These are phyloP conservation scores for Pterostichus madidus DNA, from an alignment of 2,888 invertebrate genomes.

Conservation along the genomic window DNA sequence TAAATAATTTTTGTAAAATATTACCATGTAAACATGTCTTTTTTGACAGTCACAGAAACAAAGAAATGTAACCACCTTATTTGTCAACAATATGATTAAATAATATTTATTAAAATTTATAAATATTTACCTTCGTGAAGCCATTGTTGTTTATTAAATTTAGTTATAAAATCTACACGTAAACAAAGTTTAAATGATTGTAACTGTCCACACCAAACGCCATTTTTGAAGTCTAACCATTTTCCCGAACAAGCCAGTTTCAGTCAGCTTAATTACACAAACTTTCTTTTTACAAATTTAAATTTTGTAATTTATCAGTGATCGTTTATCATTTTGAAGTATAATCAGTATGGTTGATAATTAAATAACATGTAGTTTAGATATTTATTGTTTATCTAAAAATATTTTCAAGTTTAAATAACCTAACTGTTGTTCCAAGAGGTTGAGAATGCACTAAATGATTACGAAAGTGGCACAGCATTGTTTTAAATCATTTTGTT, in stretches of 20 bases:
- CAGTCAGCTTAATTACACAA: conserved; percentile 8
- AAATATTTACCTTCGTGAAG: conserved; percentile 65
- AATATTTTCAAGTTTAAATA: not conserved
- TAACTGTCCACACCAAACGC: conserved; percentile 61
- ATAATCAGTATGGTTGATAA: not conserved
- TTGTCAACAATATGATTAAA: not conserved
- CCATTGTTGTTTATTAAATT: conserved; percentile 61
- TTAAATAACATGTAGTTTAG: conserved; percentile 2
- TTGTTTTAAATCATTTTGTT: conserved; percentile 38
- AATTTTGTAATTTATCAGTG: conserved; percentile 7
- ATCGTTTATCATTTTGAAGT: conserved; percentile 30
- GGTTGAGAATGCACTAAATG: conserved; percentile 8
- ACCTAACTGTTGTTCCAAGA: not conserved
- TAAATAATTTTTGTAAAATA: conserved; percentile 57
- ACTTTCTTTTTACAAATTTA: conserved; percentile 51
- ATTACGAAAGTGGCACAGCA: conserved; percentile 54
- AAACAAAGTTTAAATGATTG: conserved; percentile 65
- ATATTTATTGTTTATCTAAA: conserved; percentile 7
- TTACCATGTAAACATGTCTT: conserved; percentile 52
- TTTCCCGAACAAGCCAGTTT: conserved; percentile 55
- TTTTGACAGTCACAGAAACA: conserved; percentile 59
- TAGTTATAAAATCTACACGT: conserved; percentile 55
- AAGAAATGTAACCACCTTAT: conserved; percentile 39
- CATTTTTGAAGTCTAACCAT: conserved; percentile 64
- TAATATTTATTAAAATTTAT: conserved; percentile 3